Conservation (phyloP, 2,888 invertebrate species). For the Drosophila ezoana region DNA sequence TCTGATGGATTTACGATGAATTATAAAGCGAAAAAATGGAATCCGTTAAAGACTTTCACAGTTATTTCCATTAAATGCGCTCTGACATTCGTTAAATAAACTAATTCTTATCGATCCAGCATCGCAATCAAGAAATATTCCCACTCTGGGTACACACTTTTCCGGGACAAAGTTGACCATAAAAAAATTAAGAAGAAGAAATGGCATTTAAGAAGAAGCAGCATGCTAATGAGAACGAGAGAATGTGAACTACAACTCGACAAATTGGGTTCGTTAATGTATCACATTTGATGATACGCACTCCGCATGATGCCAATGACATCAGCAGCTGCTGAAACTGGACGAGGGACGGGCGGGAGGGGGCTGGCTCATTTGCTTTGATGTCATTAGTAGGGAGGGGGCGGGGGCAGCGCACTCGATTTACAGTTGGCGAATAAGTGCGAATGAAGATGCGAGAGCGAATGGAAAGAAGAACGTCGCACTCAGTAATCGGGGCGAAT, state of each 20-base stretch:
- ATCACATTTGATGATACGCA: slow-evolving; percentile 44
- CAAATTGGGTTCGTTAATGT: slow-evolving; percentile 34
- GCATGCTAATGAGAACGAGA: not conserved
- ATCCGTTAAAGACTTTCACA: no score
- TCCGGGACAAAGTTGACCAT: slow-evolving; percentile 10
- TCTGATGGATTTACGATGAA: no score
- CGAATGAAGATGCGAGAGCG: not conserved
- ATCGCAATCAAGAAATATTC: slow-evolving; percentile 15
- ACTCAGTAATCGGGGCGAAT: slow-evolving; percentile 3
- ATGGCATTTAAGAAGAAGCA: not conserved
- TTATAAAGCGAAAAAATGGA: no score
- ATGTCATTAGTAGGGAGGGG: slow-evolving; percentile 46
- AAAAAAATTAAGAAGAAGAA: not conserved
- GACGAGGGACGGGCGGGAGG: not conserved
- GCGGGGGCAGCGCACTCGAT: slow-evolving; percentile 26
- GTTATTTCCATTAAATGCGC: no score
- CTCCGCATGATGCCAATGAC: slow-evolving; percentile 53
- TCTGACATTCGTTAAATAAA: slow-evolving; percentile 9
- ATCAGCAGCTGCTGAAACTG: slow-evolving; percentile 35
- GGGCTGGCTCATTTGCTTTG: slow-evolving; percentile 38
- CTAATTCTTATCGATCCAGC: slow-evolving; percentile 28
- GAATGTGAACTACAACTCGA: slow-evolving; percentile 15
- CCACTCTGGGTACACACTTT: slow-evolving; percentile 1
- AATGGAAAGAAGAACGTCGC: not conserved
- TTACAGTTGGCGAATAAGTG: slow-evolving; percentile 47